Evolutionary conservation across 2,888 invertebrate species (phyloP).

Genomic region (Rhagium mordax): DNA sequence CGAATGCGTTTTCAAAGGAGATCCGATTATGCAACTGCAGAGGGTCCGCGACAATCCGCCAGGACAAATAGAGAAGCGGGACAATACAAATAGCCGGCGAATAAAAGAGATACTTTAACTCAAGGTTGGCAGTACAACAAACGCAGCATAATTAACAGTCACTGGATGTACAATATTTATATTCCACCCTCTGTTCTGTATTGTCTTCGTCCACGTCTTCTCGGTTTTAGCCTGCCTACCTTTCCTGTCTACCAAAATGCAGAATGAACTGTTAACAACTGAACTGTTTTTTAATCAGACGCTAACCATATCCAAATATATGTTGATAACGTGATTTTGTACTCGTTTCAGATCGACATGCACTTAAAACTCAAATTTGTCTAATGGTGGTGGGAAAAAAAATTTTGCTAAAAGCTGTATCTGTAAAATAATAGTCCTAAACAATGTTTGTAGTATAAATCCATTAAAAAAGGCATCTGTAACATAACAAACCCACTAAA

Average conservation of each 20-base stretch:
- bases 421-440: no score
- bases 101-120: background rate
- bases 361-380: no score
- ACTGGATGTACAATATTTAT: background rate
- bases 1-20: slow-evolving; percentile 15
- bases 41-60: slow-evolving; percentile 16
- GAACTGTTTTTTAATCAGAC: background rate
- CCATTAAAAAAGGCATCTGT: no score
- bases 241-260: background rate
- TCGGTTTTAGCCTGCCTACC: background rate
- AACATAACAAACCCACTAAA: no score
- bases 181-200: background rate
- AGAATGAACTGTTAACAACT: background rate
- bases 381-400: no score
- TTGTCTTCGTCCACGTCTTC: background rate
- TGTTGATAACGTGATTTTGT: no score
- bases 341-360: no score
- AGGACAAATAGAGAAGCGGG: background rate
- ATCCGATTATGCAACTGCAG: slow-evolving; percentile 8
- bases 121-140: background rate
- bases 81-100: background rate
- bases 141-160: background rate
- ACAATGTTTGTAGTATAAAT: no score
- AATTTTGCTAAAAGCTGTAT: no score
- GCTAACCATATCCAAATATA: no score